Evolutionary conservation across 2,888 invertebrate species (phyloP).

Genomic region (Platerodrilus igneus): DNA sequence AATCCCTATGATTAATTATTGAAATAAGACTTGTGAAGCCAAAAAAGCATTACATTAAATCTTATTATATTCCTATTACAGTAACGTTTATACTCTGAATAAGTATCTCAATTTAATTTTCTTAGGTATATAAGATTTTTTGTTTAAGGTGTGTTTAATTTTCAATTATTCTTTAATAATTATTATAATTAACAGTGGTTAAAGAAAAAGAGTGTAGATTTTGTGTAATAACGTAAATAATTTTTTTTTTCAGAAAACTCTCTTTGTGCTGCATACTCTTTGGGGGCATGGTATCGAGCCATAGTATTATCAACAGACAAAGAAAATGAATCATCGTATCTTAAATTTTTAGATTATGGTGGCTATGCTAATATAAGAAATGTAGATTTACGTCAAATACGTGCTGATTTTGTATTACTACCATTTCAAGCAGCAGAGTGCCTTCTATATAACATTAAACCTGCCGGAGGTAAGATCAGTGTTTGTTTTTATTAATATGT

Average conservation of each 20-base stretch:
- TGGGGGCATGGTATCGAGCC: conserved; percentile 86
- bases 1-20: too few species aligned
- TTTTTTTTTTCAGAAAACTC: conserved; percentile 76
- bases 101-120: too few species aligned
- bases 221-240: conserved; percentile 2
- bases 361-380: conserved; percentile 81
- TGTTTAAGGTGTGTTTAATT: too few species aligned
- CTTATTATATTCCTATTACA: too few species aligned
- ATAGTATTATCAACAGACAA: conserved; percentile 64
- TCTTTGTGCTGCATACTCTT: conserved; percentile 82
- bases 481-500: too few species aligned
- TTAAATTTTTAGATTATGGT: conserved; percentile 92
- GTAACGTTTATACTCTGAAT: too few species aligned
- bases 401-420: conserved; percentile 86
- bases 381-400: conserved; percentile 80
- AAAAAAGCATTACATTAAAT: too few species aligned
- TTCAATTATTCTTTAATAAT: too few species aligned
- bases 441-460: conserved; percentile 82
- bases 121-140: too few species aligned
- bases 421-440: conserved; percentile 98
- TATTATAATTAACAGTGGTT: too few species aligned
- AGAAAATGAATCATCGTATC: conserved; percentile 67
- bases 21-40: too few species aligned
- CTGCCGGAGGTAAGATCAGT: conserved; percentile 64
- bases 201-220: not conserved